Percentiles rank a stretch among this genome's conserved stretches.
Conservation (phyloP, 2,888 invertebrate species). For the Agonopterix alstromeriana region DNA sequence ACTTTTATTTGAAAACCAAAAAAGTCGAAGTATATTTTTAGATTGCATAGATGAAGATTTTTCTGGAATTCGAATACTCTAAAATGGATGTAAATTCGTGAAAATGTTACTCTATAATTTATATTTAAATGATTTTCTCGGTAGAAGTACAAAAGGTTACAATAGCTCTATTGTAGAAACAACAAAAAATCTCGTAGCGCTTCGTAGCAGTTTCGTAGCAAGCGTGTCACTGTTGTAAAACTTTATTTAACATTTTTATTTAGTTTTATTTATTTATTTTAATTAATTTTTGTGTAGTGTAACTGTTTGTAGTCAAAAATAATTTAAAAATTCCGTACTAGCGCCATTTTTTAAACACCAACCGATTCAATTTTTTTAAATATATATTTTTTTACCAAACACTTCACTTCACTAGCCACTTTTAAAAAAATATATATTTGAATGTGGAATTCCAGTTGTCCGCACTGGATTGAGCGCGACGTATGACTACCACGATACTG, state of each 20-base stretch:
- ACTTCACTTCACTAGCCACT: constrained; percentile 57
- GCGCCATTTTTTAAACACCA: constrained; percentile 59
- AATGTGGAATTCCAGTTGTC: constrained; percentile 45
- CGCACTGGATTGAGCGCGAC: constrained; percentile 46
- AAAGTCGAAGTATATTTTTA: too few relatives aligned
- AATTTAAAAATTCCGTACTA: constrained; percentile 49
- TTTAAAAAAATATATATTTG: constrained; percentile 17
- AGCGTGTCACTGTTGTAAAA: background rate
- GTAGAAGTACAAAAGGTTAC: background rate
- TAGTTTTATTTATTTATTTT: background rate
- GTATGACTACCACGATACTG: constrained; percentile 40
- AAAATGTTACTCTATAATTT: too few relatives aligned
- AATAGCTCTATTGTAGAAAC: background rate
- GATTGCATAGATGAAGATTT: too few relatives aligned
- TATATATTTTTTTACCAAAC: constrained; percentile 33
- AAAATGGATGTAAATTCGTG: too few relatives aligned
- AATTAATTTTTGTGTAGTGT: constrained; percentile 5
- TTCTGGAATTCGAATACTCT: too few relatives aligned
- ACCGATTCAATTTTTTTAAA: constrained; percentile 45
- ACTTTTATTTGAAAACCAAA: too few relatives aligned
- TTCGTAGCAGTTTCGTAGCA: constrained; percentile 7
- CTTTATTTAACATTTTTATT: background rate
- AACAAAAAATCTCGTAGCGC: constrained; percentile 4
- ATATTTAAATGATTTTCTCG: too few relatives aligned
- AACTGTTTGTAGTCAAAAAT: constrained; percentile 15